These are phyloP conservation scores for Spinibarbus caldwelli DNA, from an alignment of 2,797 vertebrate species.

Conservation along the genomic window DNA sequence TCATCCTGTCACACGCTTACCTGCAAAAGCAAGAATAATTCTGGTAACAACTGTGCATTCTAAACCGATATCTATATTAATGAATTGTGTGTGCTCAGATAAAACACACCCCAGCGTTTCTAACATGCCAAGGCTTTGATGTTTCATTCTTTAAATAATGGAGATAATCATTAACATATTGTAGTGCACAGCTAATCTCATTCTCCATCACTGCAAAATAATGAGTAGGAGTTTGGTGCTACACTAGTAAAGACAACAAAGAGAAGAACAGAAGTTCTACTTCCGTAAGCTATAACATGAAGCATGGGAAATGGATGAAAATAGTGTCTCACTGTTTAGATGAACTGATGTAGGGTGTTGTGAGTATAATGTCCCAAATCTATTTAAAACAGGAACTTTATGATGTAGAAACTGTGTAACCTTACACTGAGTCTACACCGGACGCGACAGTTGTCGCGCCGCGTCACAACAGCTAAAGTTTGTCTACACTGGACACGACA, in stretches of 20 bases:
- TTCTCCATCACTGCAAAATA: constrained; percentile 38
- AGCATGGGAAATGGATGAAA: constrained; percentile 28
- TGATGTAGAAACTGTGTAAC: background rate
- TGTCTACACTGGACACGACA: too few species aligned
- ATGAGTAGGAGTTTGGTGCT: constrained; percentile 55
- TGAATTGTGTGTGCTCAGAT: constrained; percentile 26
- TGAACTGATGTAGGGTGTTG: constrained; percentile 11
- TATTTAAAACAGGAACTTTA: background rate
- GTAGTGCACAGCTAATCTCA: constrained; percentile 44
- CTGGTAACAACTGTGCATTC: constrained; percentile 5
- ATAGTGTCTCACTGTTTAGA: constrained; percentile 5
- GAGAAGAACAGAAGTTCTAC: constrained; percentile 53
- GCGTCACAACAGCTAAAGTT: too few species aligned
- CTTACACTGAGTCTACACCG: too few species aligned
- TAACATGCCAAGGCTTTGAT: constrained; percentile 34
- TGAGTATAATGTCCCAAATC: background rate
- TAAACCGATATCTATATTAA: constrained; percentile 21
- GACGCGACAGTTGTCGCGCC: too few species aligned
- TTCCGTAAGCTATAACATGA: constrained; percentile 44
- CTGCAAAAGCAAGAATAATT: constrained; percentile 13
- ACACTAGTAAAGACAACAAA: constrained; percentile 52
- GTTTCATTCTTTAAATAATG: constrained; percentile 36
- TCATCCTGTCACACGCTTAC: constrained; percentile 11
- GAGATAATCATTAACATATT: constrained; percentile 40
- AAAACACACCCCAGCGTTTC: background rate